Percentiles rank a stretch among this genome's conserved stretches.
These are phyloP conservation scores for Pristionchus fissidentatus DNA, from an alignment of 2,888 invertebrate species.

Conservation along the genomic window DNA sequence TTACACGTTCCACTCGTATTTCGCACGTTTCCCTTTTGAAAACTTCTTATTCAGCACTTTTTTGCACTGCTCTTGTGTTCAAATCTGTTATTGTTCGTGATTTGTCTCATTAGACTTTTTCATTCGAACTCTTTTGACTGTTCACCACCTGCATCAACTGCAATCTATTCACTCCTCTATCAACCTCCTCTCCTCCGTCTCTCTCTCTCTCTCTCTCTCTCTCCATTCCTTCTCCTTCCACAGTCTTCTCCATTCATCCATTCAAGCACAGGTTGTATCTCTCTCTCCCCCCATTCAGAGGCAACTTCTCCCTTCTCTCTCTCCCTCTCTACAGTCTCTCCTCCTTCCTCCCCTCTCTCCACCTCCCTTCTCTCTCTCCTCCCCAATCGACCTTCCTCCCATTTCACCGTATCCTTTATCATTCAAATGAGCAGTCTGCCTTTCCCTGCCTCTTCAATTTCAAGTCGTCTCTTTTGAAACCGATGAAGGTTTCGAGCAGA, in stretches of 20 bases:
- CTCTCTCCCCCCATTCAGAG: slow-evolving; percentile 22
- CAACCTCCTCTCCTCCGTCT: not conserved
- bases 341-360: not conserved
- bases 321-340: slow-evolving; percentile 18
- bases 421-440: slow-evolving; percentile 34
- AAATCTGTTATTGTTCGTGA: not conserved
- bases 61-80: not conserved
- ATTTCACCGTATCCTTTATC: slow-evolving; percentile 31
- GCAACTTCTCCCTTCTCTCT: slow-evolving; percentile 23
- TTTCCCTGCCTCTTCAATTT: not conserved
- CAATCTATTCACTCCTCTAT: slow-evolving; percentile 3
- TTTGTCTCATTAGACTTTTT: not conserved
- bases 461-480: not conserved
- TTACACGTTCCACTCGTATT: too few species aligned
- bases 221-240: slow-evolving; percentile 13
- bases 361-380: not conserved
- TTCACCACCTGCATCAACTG: too few species aligned
- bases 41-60: too few species aligned
- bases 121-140: too few species aligned
- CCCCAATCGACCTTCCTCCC: not conserved
- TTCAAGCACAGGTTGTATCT: slow-evolving; percentile 34
- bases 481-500: too few species aligned
- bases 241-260: slow-evolving; percentile 12
- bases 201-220: not conserved
- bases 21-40: too few species aligned